Evolutionary conservation across 1,140 invertebrate species (phyloP).

Genomic region (Drosophila kepulauana): DNA sequence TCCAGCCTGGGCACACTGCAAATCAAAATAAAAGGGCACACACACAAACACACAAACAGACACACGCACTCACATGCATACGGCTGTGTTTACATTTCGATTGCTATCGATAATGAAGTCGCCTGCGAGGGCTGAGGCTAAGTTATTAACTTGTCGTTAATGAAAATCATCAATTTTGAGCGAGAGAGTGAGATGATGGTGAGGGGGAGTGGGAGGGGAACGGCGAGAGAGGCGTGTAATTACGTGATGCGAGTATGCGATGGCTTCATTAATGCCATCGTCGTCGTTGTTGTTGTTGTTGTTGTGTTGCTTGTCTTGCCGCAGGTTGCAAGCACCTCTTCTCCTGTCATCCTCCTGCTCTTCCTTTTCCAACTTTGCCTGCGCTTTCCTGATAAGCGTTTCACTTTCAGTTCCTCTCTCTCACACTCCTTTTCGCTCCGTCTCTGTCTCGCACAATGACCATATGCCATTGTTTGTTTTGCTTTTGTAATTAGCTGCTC

Average conservation of each 20-base stretch:
- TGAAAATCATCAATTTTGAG: conserved; percentile 77
- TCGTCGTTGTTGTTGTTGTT: neutral
- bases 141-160: conserved; percentile 81
- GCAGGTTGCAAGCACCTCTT: neutral
- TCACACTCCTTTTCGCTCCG: neutral
- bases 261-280: conserved; percentile 37
- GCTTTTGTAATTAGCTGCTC: conserved; percentile 35
- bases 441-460: neutral
- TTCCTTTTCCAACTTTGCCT: conserved; percentile 8
- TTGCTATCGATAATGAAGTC: conserved; percentile 69
- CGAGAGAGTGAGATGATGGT: neutral
- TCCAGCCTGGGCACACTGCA: conserved; percentile 29
- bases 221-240: conserved; percentile 53
- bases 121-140: conserved; percentile 33
- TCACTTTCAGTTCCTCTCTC: conserved; percentile 7
- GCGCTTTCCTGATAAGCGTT: conserved; percentile 35
- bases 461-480: conserved; percentile 39
- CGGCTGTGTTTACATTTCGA: conserved; percentile 41
- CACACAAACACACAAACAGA: conserved; percentile 1
- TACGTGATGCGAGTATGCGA: conserved; percentile 45
- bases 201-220: neutral
- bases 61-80: neutral
- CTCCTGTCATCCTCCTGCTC: neutral
- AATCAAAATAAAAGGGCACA: conserved; percentile 41
- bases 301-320: conserved; percentile 8